phyloP scores from a whole-genome alignment of 2,888 invertebrate genomes.

The Nomada hirtipes region DNA sequence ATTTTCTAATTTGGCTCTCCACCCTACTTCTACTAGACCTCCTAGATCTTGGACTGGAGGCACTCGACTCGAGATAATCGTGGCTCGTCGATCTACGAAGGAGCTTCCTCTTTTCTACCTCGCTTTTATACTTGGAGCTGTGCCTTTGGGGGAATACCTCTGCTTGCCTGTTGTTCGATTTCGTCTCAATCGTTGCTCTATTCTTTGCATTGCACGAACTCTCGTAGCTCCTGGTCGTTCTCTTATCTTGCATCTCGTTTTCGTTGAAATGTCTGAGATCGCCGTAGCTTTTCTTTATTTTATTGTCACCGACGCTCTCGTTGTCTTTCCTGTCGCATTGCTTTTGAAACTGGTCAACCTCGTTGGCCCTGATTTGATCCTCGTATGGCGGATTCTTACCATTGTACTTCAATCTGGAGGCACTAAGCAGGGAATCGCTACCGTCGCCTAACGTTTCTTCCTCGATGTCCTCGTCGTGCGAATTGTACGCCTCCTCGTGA shows the following conservation, averaged over 20 bases:
- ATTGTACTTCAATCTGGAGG: slow-evolving; percentile 84
- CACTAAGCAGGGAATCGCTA: slow-evolving; percentile 89
- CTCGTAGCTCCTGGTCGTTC: slow-evolving; percentile 59
- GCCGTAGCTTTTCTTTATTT: slow-evolving; percentile 62
- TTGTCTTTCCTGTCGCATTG: slow-evolving; percentile 19
- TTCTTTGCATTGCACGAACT: slow-evolving; percentile 31
- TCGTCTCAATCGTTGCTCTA: slow-evolving; percentile 25
- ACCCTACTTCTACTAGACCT: slow-evolving; percentile 73
- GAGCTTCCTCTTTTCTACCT: slow-evolving; percentile 77
- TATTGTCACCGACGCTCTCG: slow-evolving; percentile 31
- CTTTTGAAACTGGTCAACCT: slow-evolving; percentile 52
- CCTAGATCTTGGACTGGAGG: slow-evolving; percentile 73
- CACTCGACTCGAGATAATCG: slow-evolving; percentile 76
- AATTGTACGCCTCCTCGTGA: slow-evolving; percentile 86
- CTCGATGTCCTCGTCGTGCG: slow-evolving; percentile 86
- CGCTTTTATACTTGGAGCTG: slow-evolving; percentile 71
- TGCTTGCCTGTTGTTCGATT: slow-evolving; percentile 40
- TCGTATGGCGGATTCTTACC: slow-evolving; percentile 65
- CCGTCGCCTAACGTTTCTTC: slow-evolving; percentile 84
- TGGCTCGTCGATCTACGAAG: slow-evolving; percentile 80
- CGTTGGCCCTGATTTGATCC: slow-evolving; percentile 26
- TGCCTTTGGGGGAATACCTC: slow-evolving; percentile 66
- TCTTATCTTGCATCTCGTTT: slow-evolving; percentile 48
- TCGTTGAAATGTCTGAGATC: slow-evolving; percentile 49
- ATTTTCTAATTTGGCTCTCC: slow-evolving; percentile 80